A percentile compares a stretch with the other conserved stretches of the same genome.
Conservation (phyloP, 2,113 vertebrate genomes). For the Ptilorrhoa leucosticta region DNA sequence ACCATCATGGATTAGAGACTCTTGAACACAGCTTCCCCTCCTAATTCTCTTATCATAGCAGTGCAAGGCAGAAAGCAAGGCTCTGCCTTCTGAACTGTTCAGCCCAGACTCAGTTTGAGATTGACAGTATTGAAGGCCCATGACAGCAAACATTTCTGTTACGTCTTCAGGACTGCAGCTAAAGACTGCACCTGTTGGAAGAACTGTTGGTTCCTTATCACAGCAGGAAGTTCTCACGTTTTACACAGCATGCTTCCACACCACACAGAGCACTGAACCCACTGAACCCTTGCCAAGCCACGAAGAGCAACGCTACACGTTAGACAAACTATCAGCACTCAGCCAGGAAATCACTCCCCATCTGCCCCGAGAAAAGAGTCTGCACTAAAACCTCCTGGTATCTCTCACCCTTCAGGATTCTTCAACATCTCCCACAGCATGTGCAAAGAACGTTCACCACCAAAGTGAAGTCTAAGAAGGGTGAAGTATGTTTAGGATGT, state of each 20-base stretch:
- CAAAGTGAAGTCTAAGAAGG: background rate
- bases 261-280: background rate
- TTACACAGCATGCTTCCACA: background rate
- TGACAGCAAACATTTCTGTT: background rate
- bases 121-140: background rate
- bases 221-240: background rate
- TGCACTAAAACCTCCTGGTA: too few relatives aligned
- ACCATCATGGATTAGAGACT: background rate
- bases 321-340: background rate
- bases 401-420: background rate
- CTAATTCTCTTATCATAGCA: background rate
- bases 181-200: conserved; percentile 9
- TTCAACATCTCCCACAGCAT: background rate
- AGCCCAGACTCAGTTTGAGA: background rate
- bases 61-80: background rate
- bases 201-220: background rate
- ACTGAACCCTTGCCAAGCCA: background rate
- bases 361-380: background rate
- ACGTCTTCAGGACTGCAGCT: background rate
- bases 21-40: background rate
- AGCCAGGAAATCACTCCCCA: background rate
- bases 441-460: background rate
- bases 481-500: background rate
- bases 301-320: accelerated
- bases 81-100: background rate